Conservation (phyloP, 2,797 vertebrate genomes). For the Melanotaenia nigrans region DNA sequence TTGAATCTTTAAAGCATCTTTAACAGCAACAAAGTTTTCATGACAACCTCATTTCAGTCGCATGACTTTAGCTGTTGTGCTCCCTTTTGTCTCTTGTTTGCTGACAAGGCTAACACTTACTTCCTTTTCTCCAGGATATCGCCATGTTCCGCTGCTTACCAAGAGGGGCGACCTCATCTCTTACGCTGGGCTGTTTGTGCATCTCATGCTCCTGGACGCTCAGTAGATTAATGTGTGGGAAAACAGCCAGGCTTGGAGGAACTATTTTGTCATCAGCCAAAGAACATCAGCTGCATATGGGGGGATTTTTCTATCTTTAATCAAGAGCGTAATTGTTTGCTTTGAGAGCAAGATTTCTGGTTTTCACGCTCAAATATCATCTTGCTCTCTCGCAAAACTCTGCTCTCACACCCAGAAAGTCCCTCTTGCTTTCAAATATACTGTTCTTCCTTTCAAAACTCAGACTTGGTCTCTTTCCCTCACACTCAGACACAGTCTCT, state of each 20-base stretch:
- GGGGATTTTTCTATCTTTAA: too few relatives aligned
- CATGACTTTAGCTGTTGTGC: background rate
- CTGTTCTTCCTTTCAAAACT: too few relatives aligned
- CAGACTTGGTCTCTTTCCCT: background rate
- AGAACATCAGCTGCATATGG: too few relatives aligned
- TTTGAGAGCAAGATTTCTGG: too few relatives aligned
- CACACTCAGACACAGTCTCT: too few relatives aligned
- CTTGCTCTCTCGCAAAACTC: too few relatives aligned
- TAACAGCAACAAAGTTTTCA: background rate
- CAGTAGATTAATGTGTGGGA: constrained; percentile 38
- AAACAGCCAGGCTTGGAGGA: background rate
- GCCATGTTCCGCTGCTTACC: constrained; percentile 91
- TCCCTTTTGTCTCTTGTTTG: constrained; percentile 6
- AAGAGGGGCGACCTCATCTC: constrained; percentile 87
- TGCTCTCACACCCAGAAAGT: too few relatives aligned
- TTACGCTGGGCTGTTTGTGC: constrained; percentile 91
- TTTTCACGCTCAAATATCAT: too few relatives aligned
- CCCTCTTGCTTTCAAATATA: too few relatives aligned
- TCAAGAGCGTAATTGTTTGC: too few relatives aligned
- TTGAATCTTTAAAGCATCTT: background rate
- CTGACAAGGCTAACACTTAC: constrained; percentile 16
- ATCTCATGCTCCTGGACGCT: constrained; percentile 80
- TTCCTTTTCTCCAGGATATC: constrained; percentile 86
- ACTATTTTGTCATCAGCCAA: too few relatives aligned
- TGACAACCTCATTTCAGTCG: background rate